Conservation (phyloP, 92 coral and sea anemone genomes). For the Palythoa caribaeorum region DNA sequence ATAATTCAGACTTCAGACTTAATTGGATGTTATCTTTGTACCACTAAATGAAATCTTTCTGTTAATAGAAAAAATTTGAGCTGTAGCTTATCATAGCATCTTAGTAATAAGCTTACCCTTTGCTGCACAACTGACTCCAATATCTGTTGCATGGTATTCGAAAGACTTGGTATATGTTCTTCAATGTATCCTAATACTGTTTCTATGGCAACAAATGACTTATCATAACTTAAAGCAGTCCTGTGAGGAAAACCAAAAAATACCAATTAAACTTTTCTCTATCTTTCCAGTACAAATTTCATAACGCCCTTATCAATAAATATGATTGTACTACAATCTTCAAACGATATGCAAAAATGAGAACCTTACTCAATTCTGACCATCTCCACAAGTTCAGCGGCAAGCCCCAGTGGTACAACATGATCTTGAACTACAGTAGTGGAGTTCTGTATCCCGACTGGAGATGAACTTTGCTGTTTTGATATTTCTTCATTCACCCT, state of each 20-base stretch:
- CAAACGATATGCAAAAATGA: too few species aligned
- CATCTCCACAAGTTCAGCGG: constrained; percentile 75
- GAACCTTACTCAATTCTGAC: constrained; percentile 77
- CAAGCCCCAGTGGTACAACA: constrained; percentile 68
- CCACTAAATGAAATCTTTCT: too few species aligned
- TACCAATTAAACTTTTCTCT: neutral
- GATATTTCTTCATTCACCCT: neutral
- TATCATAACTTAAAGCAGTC: constrained; percentile 88
- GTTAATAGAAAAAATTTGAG: too few species aligned
- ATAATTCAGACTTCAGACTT: too few species aligned
- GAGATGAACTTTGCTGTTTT: neutral
- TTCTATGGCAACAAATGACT: constrained; percentile 85
- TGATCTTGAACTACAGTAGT: constrained; percentile 20
- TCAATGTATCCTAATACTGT: constrained; percentile 85
- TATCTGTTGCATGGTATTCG: constrained; percentile 79
- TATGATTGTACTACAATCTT: too few species aligned
- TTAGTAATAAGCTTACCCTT: constrained; percentile 66
- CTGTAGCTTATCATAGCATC: neutral
- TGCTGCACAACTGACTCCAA: constrained; percentile 76
- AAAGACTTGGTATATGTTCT: constrained; percentile 69
- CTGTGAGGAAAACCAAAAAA: constrained; percentile 42
- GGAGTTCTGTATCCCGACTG: constrained; percentile 34
- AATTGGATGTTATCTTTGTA: too few species aligned
- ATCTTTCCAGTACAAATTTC: too few species aligned
- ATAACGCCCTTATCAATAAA: too few species aligned